Evolutionary conservation across 2,113 vertebrate species (phyloP).

Genomic region (Ictalurus punctatus): DNA sequence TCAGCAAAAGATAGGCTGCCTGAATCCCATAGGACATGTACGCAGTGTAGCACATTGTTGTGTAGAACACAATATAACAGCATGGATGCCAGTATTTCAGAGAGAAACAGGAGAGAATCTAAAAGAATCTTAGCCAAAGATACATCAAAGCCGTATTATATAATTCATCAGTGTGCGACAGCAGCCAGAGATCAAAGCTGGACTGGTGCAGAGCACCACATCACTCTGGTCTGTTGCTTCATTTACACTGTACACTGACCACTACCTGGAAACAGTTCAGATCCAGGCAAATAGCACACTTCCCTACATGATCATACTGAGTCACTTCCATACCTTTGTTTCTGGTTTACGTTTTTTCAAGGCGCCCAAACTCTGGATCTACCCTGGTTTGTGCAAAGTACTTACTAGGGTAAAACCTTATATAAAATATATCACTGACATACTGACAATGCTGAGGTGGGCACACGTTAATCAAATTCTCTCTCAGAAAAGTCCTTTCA

Average conservation of each 20-base stretch:
- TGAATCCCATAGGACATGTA: slow-evolving; percentile 11
- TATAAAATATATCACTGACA: neutral
- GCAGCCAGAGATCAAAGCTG: slow-evolving; percentile 44
- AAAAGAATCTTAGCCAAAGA: slow-evolving; percentile 33
- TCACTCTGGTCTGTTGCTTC: slow-evolving; percentile 25
- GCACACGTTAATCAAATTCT: neutral
- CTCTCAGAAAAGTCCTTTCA: neutral
- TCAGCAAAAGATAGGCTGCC: slow-evolving; percentile 7
- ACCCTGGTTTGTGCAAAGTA: neutral
- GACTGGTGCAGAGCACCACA: slow-evolving; percentile 32
- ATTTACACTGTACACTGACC: slow-evolving; percentile 31
- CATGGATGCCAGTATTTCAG: slow-evolving; percentile 1
- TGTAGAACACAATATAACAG: neutral
- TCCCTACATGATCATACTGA: neutral
- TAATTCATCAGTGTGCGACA: slow-evolving; percentile 48
- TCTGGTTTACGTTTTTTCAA: neutral
- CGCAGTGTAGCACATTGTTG: neutral
- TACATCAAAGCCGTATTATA: slow-evolving; percentile 47
- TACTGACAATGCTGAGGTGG: slow-evolving; percentile 17
- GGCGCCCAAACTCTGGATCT: neutral
- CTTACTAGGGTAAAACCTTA: neutral
- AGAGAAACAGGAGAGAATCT: slow-evolving; percentile 30
- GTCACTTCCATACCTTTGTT: neutral
- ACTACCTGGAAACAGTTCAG: slow-evolving; percentile 7
- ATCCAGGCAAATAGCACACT: slow-evolving; percentile 2